Percentiles rank a stretch among this genome's conserved stretches.
These are phyloP conservation scores for Caretta caretta DNA, from an alignment of 2,113 vertebrate genomes.

Conservation along the genomic window DNA sequence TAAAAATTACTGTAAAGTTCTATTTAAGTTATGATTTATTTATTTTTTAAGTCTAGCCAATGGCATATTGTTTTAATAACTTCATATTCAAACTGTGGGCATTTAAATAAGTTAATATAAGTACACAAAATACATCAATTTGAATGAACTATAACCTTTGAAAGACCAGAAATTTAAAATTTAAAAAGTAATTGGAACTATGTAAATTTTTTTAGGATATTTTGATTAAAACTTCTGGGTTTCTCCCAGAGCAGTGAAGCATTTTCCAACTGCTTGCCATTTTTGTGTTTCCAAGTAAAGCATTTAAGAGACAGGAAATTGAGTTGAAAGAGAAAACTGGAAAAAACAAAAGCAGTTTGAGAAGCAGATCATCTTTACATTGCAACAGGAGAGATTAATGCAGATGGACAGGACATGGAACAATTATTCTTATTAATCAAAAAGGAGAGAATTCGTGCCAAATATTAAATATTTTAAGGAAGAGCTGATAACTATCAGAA, in stretches of 20 bases:
- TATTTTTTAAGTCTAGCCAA: neutral
- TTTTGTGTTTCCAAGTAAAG: neutral
- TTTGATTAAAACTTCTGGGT: neutral
- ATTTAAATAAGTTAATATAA: neutral
- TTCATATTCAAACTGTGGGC: neutral
- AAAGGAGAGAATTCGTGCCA: neutral
- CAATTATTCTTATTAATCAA: slow-evolving; percentile 10
- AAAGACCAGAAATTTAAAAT: neutral
- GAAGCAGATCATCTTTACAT: neutral
- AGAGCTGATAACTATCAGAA: neutral
- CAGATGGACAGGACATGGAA: neutral
- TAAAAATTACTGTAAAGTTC: slow-evolving; percentile 5
- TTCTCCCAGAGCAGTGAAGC: neutral
- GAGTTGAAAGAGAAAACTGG: neutral
- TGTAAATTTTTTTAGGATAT: neutral
- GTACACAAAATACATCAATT: neutral
- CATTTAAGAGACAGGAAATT: neutral
- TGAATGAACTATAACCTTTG: neutral
- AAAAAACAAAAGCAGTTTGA: neutral
- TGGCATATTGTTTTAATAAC: neutral
- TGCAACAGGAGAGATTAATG: neutral
- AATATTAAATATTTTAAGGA: neutral
- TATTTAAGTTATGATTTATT: neutral
- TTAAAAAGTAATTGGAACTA: neutral
- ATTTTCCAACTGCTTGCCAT: neutral